These are phyloP conservation scores for Rotaria magnacalcarata DNA, from an alignment of 2,888 invertebrate genomes.

Conservation along the genomic window DNA sequence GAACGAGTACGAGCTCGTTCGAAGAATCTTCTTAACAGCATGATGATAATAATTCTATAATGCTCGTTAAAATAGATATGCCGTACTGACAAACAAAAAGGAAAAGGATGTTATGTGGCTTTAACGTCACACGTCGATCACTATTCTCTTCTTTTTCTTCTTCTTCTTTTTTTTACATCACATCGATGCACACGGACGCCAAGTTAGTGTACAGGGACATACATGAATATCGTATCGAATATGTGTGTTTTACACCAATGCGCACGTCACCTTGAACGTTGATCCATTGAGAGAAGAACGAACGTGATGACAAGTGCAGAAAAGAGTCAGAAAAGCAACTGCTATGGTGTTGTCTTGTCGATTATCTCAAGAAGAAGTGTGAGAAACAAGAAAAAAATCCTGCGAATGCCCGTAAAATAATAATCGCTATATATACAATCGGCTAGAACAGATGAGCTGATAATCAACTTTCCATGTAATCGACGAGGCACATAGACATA, in stretches of 20 bases:
- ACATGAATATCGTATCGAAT: not conserved
- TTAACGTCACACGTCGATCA: not conserved
- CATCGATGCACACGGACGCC: not conserved
- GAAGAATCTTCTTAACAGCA: not conserved
- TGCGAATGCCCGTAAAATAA: not conserved
- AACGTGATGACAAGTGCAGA: not conserved
- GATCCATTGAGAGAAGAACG: not conserved
- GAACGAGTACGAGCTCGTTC: slow-evolving; percentile 2
- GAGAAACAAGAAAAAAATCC: not conserved
- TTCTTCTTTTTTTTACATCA: not conserved
- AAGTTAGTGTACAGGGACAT: not conserved
- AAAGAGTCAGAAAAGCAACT: not conserved
- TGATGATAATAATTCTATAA: not conserved
- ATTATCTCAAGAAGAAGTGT: slow-evolving; percentile 9
- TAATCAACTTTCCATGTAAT: not conserved
- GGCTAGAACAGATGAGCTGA: not conserved
- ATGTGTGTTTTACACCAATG: not conserved
- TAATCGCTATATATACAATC: not conserved
- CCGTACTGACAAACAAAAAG: not conserved
- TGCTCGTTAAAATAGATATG: not conserved
- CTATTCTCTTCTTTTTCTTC: not conserved
- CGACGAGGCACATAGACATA: not conserved
- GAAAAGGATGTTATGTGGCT: not conserved
- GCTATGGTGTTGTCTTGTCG: not conserved
- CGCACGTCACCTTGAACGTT: not conserved